phyloP scores from a whole-genome alignment of 2,888 invertebrate genomes.

The Campaea margaritaria region DNA sequence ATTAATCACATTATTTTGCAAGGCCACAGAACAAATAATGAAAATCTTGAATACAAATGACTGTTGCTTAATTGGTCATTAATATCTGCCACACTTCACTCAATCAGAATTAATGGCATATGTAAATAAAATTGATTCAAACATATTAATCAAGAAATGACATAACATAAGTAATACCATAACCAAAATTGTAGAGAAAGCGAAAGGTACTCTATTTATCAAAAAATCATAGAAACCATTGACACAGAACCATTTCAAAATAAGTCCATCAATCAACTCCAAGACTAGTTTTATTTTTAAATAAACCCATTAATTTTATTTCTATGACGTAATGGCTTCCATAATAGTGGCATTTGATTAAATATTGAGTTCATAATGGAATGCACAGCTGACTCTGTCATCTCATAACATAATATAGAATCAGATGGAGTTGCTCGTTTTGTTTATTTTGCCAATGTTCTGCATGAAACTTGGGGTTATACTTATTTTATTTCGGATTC shows the following conservation, averaged over 20 bases:
- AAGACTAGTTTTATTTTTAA: conserved; percentile 4
- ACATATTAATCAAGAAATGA: conserved; percentile 26
- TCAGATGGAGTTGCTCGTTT: not conserved
- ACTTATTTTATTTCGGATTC: too few relatives aligned
- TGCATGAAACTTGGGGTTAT: too few relatives aligned
- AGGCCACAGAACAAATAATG: too few relatives aligned
- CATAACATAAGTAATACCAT: conserved; percentile 23
- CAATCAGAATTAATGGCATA: not conserved
- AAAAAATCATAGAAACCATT: conserved; percentile 25
- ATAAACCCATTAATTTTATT: conserved; percentile 19
- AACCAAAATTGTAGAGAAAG: conserved; percentile 22
- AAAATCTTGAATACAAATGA: too few relatives aligned
- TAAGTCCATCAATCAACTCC: conserved; percentile 29
- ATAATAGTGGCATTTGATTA: conserved; percentile 30
- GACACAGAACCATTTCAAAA: conserved; percentile 28
- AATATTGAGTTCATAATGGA: conserved; percentile 24
- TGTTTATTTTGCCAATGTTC: too few relatives aligned
- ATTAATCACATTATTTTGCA: too few relatives aligned
- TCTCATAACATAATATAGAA: not conserved
- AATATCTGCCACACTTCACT: conserved; percentile 4
- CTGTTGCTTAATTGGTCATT: conserved; percentile 4
- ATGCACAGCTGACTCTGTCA: conserved; percentile 1
- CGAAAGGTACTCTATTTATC: conserved; percentile 24
- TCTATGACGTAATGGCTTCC: conserved; percentile 26
- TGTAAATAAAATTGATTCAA: conserved; percentile 2